Evolutionary conservation across 2,113 vertebrate species (phyloP), one percentile per base, ranked within the genome.

Genomic region (Ardeotis arabs): DNA sequence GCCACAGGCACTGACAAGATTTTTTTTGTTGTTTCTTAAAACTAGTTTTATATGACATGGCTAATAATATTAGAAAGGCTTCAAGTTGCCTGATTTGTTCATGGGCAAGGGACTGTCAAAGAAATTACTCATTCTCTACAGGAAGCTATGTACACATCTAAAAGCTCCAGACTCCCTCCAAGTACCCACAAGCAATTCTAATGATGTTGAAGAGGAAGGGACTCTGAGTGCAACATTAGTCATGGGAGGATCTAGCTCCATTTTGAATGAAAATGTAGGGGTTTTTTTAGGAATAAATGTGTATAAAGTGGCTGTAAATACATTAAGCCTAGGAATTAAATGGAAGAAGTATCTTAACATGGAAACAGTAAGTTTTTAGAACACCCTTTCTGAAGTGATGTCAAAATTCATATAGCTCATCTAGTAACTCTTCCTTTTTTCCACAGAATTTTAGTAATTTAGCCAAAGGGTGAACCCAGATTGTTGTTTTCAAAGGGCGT

Each of bases 121-220:
- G 22, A 75, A 75, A 76, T 82, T 47, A 79, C 19, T 77, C 41
- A 37, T 80, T 23, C 37, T 74, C 13, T 78, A 7, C 15, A 1
- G 1, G 62, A 59, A 78, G 37, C 41, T 47, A 44, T 0, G 0
- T 27, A 56, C 19, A n/a, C 4, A 37, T 21, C 19, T 75, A 63
- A 94, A 87, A 70, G 60, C 37, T 72, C 24, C 56, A 68, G 62
- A 35, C 33, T 60, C 37, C 21, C 35, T 63, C 41, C 9, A 4
- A 4, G 28, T 78, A 70, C 13, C 39, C 53, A 39, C 14, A 52
- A 59, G 66, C 33, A 75, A 68, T 68, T 84, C 39, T 52, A 72
- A 27, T 39, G 29, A 31, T 12, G 5, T 24, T 56, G 27, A 79
- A 69, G 24, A 78, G 29, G 20, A 78, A 84, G 47, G 25, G 39